phyloP scores from a whole-genome alignment of 2,797 vertebrate species.

The Ctenochaetus hawaiiensis region DNA sequence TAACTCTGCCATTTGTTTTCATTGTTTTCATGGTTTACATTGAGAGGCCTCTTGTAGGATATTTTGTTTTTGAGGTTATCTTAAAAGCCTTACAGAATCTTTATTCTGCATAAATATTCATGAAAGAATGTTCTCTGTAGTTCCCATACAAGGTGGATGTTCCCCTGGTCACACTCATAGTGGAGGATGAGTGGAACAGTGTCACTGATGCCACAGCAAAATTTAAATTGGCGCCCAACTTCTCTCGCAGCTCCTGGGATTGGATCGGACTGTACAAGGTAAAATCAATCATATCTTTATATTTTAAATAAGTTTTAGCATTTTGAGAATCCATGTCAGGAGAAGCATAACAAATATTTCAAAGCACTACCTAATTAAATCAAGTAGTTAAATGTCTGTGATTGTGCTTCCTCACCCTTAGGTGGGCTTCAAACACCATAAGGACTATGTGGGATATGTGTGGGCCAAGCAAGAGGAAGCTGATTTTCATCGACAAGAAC shows the following conservation, averaged over 20 bases:
- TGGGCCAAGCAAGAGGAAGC: conserved; percentile 96
- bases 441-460: conserved; percentile 95
- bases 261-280: conserved; percentile 99
- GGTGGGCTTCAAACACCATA: conserved; percentile 98
- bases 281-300: neutral
- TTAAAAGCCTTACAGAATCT: neutral
- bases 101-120: neutral
- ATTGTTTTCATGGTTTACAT: too few relatives aligned
- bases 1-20: too few relatives aligned
- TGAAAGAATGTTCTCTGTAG: conserved; percentile 73
- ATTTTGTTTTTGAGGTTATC: neutral
- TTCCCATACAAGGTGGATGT: conserved; percentile 92
- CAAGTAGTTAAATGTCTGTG: neutral
- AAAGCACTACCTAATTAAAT: neutral
- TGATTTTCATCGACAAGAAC: conserved; percentile 86
- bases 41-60: too few relatives aligned
- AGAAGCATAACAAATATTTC: neutral
- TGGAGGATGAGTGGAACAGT: conserved; percentile 94
- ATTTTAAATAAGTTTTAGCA: neutral
- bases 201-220: conserved; percentile 88
- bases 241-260: conserved; percentile 96
- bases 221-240: conserved; percentile 89
- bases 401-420: conserved; percentile 60
- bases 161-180: conserved; percentile 89
- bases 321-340: neutral